A percentile compares a stretch with the other conserved stretches of the same genome.
phyloP scores from a whole-genome alignment of 2,888 invertebrate species.

The Drosophila hamatofila region DNA sequence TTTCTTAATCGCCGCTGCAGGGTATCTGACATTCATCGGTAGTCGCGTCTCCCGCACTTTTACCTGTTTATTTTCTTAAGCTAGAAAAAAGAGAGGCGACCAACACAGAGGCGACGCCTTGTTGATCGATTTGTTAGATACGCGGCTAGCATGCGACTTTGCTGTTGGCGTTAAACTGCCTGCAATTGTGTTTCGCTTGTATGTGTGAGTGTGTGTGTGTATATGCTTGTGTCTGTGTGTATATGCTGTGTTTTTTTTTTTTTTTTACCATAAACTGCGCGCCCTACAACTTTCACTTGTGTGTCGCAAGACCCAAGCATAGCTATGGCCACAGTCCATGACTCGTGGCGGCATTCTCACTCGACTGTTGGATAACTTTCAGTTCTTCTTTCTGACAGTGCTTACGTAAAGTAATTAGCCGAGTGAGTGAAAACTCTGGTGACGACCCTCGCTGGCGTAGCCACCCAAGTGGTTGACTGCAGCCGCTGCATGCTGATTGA shows the following conservation, averaged over 20 bases:
- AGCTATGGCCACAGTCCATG: conserved; percentile 18
- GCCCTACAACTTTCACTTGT: conserved; percentile 76
- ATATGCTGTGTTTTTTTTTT: conserved; percentile 18
- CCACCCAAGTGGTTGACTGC: conserved; percentile 55
- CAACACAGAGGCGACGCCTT: conserved; percentile 48
- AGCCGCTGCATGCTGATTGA: conserved; percentile 70
- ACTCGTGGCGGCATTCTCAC: conserved; percentile 25
- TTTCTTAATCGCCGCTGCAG: not conserved
- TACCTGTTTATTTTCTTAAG: conserved; percentile 23
- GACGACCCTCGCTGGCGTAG: conserved; percentile 20
- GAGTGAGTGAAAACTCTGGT: not conserved
- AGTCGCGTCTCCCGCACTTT: not conserved
- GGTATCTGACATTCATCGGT: not conserved
- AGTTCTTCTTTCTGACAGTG: conserved; percentile 33
- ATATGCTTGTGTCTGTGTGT: conserved; percentile 18
- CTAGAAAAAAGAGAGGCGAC: conserved; percentile 57
- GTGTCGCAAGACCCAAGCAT: conserved; percentile 35
- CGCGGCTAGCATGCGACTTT: conserved; percentile 63
- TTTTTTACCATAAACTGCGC: conserved; percentile 54
- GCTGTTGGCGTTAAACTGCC: conserved; percentile 32
- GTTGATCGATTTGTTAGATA: conserved; percentile 78
- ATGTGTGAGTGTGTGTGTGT: not conserved
- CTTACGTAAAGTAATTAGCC: conserved; percentile 26
- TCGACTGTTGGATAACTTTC: conserved; percentile 31
- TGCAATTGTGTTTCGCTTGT: conserved; percentile 57